These are phyloP conservation scores for Ictalurus furcatus DNA, from an alignment of 2,113 vertebrate genomes.

Conservation along the genomic window DNA sequence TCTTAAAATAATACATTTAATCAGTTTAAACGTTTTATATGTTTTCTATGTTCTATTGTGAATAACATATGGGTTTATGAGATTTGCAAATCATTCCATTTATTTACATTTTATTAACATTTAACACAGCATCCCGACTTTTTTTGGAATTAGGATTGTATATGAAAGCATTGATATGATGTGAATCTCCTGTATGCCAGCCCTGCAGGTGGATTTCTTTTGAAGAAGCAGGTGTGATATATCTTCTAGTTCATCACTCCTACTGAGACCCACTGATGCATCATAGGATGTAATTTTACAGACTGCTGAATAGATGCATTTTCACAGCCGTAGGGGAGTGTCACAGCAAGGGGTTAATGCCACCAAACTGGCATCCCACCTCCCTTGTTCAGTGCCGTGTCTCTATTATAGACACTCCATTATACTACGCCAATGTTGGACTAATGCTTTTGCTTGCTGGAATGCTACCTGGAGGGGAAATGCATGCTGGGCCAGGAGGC, in stretches of 20 bases:
- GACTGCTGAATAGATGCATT: constrained; percentile 44
- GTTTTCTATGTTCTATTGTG: too few species aligned
- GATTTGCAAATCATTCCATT: too few species aligned
- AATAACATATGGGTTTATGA: too few species aligned
- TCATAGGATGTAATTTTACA: constrained; percentile 59
- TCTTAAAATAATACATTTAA: too few species aligned
- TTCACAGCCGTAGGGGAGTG: constrained; percentile 32
- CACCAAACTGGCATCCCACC: constrained; percentile 17
- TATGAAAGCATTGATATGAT: background rate
- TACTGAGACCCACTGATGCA: constrained; percentile 2
- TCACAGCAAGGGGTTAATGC: constrained; percentile 42
- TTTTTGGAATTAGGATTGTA: too few species aligned
- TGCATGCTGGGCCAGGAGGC: background rate
- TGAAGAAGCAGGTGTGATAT: constrained; percentile 15
- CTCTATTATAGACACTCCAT: constrained; percentile 29
- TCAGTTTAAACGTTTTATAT: too few species aligned
- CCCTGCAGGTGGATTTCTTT: constrained; percentile 13
- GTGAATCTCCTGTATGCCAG: background rate
- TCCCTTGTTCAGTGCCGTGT: background rate
- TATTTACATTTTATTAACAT: too few species aligned
- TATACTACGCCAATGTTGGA: constrained; percentile 18
- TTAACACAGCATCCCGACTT: too few species aligned
- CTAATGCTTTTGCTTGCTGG: constrained; percentile 18
- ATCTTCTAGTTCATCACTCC: constrained; percentile 19
- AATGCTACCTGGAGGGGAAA: constrained; percentile 7